phyloP scores from a whole-genome alignment of 37 sponge, comb jelly and placozoan genomes.

The Ianthella basta region DNA sequence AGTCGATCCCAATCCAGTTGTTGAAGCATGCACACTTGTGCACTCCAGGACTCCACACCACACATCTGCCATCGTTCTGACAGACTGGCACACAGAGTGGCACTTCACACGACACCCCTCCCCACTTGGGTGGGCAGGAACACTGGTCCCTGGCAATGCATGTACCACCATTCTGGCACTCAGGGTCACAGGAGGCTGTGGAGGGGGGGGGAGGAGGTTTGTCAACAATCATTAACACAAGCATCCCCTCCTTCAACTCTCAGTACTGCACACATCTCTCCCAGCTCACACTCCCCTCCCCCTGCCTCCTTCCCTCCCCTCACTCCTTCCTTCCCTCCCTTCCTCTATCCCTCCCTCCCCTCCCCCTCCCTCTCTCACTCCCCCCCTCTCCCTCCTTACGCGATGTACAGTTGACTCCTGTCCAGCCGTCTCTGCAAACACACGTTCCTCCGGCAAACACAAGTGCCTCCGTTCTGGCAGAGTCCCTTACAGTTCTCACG shows the following conservation, averaged over 20 bases:
- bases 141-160: background rate
- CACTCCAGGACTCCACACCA: background rate
- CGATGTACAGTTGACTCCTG: background rate
- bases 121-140: background rate
- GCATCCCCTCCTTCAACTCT: background rate
- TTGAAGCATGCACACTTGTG: background rate
- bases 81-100: background rate
- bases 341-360: background rate
- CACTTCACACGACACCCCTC: background rate
- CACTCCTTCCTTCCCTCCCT: too few relatives aligned
- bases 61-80: background rate
- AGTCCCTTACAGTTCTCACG: background rate
- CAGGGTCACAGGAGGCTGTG: background rate
- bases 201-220: background rate
- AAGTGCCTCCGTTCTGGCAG: background rate
- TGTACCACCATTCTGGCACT: background rate
- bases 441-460: background rate
- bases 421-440: background rate
- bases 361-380: too few relatives aligned
- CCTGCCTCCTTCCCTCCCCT: background rate
- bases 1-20: background rate
- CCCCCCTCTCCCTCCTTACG: too few relatives aligned
- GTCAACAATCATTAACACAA: background rate
- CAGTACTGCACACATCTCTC: background rate
- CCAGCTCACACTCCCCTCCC: background rate